Conservation (phyloP, 2,113 vertebrate species). For the Nanorana parkeri region DNA sequence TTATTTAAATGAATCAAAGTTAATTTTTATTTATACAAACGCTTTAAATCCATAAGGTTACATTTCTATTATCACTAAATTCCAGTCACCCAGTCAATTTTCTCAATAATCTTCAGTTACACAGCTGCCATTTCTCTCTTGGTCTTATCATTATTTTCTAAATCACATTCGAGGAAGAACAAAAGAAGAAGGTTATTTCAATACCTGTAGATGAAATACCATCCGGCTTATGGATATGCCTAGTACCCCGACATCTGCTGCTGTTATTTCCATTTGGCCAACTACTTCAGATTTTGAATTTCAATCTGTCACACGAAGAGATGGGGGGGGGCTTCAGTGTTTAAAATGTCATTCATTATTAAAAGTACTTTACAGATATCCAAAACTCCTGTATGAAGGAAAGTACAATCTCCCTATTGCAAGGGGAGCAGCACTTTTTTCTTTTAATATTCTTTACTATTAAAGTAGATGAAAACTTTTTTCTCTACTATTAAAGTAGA, state of each 20-base stretch:
- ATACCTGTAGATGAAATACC: not conserved
- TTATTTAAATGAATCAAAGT: too few relatives aligned
- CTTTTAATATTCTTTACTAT: too few relatives aligned
- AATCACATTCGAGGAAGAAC: not conserved
- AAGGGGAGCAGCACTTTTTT: too few relatives aligned
- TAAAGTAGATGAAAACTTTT: too few relatives aligned
- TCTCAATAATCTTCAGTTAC: not conserved
- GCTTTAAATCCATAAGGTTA: not conserved
- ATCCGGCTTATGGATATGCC: not conserved
- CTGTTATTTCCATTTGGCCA: slow-evolving; percentile 5
- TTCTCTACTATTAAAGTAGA: too few relatives aligned
- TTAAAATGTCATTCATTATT: slow-evolving; percentile 21
- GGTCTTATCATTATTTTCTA: not conserved
- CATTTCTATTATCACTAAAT: not conserved
- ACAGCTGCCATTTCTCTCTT: not conserved
- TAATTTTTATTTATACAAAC: too few relatives aligned
- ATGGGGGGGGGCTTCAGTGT: not conserved
- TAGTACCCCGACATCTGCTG: not conserved
- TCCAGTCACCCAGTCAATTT: not conserved
- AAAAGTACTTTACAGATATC: not conserved
- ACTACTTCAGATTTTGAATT: not conserved
- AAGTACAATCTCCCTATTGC: too few relatives aligned
- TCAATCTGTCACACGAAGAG: not conserved
- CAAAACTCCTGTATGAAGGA: not conserved
- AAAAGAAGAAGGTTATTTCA: slow-evolving; percentile 14